These are phyloP conservation scores for Toxonevra muliebris DNA, from an alignment of 2,888 invertebrate species.

Conservation along the genomic window DNA sequence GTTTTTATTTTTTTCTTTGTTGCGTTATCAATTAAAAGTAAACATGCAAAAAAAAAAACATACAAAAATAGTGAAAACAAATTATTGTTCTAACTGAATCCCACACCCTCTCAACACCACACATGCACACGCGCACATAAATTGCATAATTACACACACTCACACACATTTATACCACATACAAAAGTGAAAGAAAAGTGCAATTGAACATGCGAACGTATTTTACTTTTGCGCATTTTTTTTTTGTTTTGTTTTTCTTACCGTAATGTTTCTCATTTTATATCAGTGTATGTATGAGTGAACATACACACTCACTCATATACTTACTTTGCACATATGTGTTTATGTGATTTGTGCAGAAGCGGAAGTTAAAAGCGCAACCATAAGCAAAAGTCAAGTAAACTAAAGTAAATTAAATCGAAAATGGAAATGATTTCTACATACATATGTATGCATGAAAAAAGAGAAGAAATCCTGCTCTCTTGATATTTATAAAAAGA, in stretches of 20 bases:
- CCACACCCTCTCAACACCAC: slow-evolving; percentile 6
- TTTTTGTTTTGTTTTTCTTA: too few species aligned
- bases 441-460: too few species aligned
- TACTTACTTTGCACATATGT: too few species aligned
- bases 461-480: too few species aligned
- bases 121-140: slow-evolving; percentile 10
- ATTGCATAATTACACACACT: slow-evolving; percentile 33
- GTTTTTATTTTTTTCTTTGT: too few species aligned
- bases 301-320: too few species aligned
- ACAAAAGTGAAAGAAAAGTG: slow-evolving; percentile 31
- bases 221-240: slow-evolving; percentile 3
- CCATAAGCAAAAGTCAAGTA: too few species aligned
- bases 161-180: neutral
- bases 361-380: slow-evolving; percentile 37
- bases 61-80: neutral
- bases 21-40: slow-evolving; percentile 26
- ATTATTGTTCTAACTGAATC: neutral
- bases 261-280: too few species aligned
- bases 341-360: slow-evolving; percentile 32
- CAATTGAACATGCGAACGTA: slow-evolving; percentile 39
- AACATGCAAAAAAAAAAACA: slow-evolving; percentile 17
- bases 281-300: too few species aligned
- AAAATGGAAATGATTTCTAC: slow-evolving; percentile 3
- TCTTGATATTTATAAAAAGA: too few species aligned
- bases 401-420: slow-evolving; percentile 22